Evolutionary conservation across 2,113 vertebrate species (phyloP).

Genomic region (Pipa parva): DNA sequence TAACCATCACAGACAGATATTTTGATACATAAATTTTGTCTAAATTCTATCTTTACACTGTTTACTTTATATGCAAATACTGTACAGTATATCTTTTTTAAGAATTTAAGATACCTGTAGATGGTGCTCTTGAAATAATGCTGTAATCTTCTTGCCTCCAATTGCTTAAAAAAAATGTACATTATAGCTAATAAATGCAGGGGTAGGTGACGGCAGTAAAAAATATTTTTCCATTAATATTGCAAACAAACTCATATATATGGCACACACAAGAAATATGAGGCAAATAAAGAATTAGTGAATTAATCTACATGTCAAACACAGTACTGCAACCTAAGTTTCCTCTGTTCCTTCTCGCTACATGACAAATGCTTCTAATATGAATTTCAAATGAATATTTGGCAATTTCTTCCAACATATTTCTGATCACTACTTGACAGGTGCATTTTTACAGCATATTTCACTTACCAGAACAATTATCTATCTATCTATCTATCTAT

Average conservation of each 20-base stretch:
- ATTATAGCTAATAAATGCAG: conserved; percentile 37
- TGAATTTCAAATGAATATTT: conserved; percentile 24
- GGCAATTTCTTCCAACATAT: conserved; percentile 19
- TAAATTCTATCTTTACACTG: too few species aligned
- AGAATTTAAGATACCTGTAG: conserved; percentile 25
- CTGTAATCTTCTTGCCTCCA: neutral
- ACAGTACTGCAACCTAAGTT: conserved; percentile 15
- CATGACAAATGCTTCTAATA: conserved; percentile 37
- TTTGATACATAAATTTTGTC: too few species aligned
- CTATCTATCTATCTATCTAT: too few species aligned
- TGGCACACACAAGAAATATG: conserved; percentile 22
- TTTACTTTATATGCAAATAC: neutral
- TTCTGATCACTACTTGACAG: conserved; percentile 34
- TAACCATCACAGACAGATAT: too few species aligned
- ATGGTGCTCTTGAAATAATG: conserved; percentile 42
- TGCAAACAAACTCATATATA: conserved; percentile 25
- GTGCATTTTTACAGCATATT: neutral
- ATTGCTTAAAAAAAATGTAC: conserved; percentile 12
- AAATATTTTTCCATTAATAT: conserved; percentile 40
- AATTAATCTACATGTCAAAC: conserved; percentile 14
- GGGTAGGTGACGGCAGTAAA: conserved; percentile 24
- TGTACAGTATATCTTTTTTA: neutral
- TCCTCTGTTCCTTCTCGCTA: neutral
- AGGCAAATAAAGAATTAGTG: conserved; percentile 32
- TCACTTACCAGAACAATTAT: neutral